A percentile compares a stretch with the other conserved stretches of the same genome.
Evolutionary conservation across 1,140 invertebrate genomes (phyloP).

Genomic region (Monochamus saltuarius): DNA sequence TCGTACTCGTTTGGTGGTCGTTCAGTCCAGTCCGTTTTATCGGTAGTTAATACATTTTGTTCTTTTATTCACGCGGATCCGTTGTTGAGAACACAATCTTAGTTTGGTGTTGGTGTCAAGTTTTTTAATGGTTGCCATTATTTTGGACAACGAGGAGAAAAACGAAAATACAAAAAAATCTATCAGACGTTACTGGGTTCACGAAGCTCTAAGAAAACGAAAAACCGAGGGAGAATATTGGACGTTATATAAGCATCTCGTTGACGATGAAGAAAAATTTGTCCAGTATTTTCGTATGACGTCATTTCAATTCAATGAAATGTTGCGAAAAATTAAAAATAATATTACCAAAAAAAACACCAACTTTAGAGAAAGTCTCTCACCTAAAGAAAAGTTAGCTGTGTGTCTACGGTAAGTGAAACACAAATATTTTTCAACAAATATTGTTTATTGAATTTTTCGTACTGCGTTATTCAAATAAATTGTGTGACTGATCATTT

Average conservation of each 20-base stretch:
- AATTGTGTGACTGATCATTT: constrained; percentile 3
- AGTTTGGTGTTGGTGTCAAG: neutral
- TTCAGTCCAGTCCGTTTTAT: neutral
- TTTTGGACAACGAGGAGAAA: constrained; percentile 20
- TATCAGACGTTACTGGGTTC: constrained; percentile 17
- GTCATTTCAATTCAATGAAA: constrained; percentile 3
- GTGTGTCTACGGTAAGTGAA: too few species aligned
- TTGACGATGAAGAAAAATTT: constrained; percentile 18
- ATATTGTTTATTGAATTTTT: too few species aligned
- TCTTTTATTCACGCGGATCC: neutral
- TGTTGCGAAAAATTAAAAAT: constrained; percentile 11
- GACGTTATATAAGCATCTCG: constrained; percentile 17
- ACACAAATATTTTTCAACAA: too few species aligned
- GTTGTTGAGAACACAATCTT: neutral
- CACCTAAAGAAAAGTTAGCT: neutral
- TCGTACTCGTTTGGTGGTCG: neutral
- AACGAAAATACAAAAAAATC: neutral
- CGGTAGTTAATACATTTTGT: neutral
- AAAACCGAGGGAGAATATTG: constrained; percentile 18
- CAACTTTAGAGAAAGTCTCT: too few species aligned
- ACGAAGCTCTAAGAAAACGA: constrained; percentile 11
- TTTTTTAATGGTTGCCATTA: constrained; percentile 34
- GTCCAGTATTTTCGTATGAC: constrained; percentile 16
- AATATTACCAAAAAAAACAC: neutral
- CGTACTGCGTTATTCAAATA: too few species aligned